Conservation (phyloP, 2,797 vertebrate species). For the Psittacula derbiana region DNA sequence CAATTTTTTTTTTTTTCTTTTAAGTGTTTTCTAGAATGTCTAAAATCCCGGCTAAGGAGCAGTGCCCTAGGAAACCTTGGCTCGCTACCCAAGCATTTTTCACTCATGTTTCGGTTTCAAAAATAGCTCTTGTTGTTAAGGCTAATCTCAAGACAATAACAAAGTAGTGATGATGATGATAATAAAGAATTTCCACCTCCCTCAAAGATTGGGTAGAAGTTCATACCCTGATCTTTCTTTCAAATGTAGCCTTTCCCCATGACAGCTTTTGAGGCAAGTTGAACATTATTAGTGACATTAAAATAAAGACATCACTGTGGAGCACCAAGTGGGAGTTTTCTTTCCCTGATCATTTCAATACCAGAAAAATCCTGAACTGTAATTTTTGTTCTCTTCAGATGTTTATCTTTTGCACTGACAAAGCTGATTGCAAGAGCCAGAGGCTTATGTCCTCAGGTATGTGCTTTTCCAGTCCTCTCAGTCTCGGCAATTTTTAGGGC, state of each 20-base stretch:
- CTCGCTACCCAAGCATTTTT: slow-evolving; percentile 22
- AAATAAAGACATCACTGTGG: neutral
- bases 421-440: neutral
- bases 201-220: neutral
- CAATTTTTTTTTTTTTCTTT: neutral
- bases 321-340: neutral
- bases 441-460: neutral
- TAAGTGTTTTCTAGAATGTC: neutral
- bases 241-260: neutral
- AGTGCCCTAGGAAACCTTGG: slow-evolving; percentile 50
- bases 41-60: neutral
- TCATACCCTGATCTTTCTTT: neutral
- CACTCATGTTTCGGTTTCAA: slow-evolving; percentile 30
- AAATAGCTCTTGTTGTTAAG: slow-evolving; percentile 51
- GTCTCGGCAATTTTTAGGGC: neutral
- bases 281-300: neutral
- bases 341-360: neutral
- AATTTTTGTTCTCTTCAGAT: neutral
- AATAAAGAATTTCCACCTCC: neutral
- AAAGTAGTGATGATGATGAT: neutral
- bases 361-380: neutral
- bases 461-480: neutral
- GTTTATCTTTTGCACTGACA: neutral
- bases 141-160: slow-evolving; percentile 19
- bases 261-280: neutral